Base-by-base conservation (phyloP, 1,140 invertebrate genomes). In the Cherax quadricarinatus region DNA sequence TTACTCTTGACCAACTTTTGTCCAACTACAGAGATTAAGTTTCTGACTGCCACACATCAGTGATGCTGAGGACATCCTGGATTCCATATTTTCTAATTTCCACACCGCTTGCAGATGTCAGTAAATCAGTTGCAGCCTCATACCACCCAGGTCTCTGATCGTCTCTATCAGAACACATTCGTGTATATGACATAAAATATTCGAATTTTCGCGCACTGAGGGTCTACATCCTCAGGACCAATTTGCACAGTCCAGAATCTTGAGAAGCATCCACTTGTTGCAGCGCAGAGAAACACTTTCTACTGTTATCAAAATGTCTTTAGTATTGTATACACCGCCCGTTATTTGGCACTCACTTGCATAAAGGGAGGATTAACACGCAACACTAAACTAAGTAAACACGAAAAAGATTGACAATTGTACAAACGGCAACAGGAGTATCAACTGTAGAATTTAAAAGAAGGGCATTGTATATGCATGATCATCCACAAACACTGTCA, bases 311-410 rank as follows among this genome's bases (percentile, higher is more conserved):
- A 66, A 21, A 66, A 21, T n/a, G 24, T 75, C 70, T 75, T 75
- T 30, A 10, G 21, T 16, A 51, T 60, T 83, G 10, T 14, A n/a
- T 57, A 83, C 18, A 60, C 21, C 81, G 14, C 51, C 51, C 51
- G 51, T 24, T 83, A 57, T 83, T 83, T 83, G 81, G 81, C 81
- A 83, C 81, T 83, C 51, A 83, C 51, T 83, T 83, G 81, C 81
- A 83, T 83, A 83, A 83, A 70, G 66, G n/a, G 51, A 51, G 81
- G 81, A 7, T 75, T 9, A 75, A 75, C 70, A 75, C 70, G 70
- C 24, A 75, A 30, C 70, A 30, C 70, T 10, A n/a, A 75, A 75
- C 70, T 75, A 24, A 75, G 30, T n/a, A 30, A 75, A 30, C 70
- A 75, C 70, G n/a, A 75, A 21, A 30, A 30, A n/a, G 70, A 30